Base-by-base conservation (phyloP, 2,888 invertebrate species). In the Lepidonotus clava region DNA sequence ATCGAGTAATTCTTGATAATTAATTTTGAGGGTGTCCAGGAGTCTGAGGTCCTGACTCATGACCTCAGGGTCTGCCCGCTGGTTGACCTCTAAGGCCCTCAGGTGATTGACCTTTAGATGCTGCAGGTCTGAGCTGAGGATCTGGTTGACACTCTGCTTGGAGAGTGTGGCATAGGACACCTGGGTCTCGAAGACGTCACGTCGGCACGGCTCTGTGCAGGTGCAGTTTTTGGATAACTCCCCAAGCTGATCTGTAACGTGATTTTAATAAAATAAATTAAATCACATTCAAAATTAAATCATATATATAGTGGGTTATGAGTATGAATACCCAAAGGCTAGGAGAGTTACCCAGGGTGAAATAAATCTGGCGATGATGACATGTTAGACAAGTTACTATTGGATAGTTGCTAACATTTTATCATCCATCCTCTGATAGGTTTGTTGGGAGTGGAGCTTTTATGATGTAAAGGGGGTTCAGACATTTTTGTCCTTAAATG, bases 111-210 rank as follows among this genome's bases (percentile, higher is more conserved):
- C 8, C 34, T 56, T 83, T 4, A 83, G 83, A 21, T 83, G 32
- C 5, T 53, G n/a, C 34, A 56, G 41, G 56, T 46, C 56, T 6
- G 56, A 53, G 41, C 34, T 83, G n/a, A 83, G 56, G 56, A 83
- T 24, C 32, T 56, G 51, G 14, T 83, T 56, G 4, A 83, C 56
- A 24, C 83, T 83, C 21, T 41, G 83, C 6, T 14, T 11, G 2
- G 83, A 83, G 0, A 83, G 83, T 5, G 40, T 46, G 6, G 83
- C 28, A 24, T 83, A 83, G 21, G 83, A 83, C 56, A 83, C 24
- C n/a, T 53, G 56, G 51, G 41, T 28, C 21, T 83, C 53, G 28
- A 41, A 83, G 36, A 51, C 46, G 32, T 83, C 56, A 32, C 83
- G 1, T 8, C 32, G 34, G 24, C 83, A 83, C n/a, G 83, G 83